These are phyloP conservation scores for Bombus waltoni DNA, from an alignment of 1,140 invertebrate species.

Conservation along the genomic window DNA sequence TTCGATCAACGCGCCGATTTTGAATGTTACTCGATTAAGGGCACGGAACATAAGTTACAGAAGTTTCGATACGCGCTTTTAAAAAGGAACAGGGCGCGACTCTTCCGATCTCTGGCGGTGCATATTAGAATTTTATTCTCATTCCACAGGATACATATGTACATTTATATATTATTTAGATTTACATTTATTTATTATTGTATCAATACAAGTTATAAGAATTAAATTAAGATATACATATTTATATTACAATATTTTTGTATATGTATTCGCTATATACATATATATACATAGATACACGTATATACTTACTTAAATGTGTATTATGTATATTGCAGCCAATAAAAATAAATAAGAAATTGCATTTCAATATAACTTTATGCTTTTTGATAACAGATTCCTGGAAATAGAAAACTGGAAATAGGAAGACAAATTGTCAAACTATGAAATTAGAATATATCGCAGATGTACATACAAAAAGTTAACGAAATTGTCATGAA, in stretches of 20 bases:
- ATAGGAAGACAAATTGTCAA: constrained; percentile 1
- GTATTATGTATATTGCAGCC: background rate
- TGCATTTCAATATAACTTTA: background rate
- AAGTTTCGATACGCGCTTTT: background rate
- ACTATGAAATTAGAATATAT: constrained; percentile 27
- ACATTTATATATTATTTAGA: background rate
- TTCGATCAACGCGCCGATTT: background rate
- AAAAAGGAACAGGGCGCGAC: background rate
- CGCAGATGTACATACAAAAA: constrained; percentile 35
- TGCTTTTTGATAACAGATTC: constrained; percentile 29
- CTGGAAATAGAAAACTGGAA: background rate
- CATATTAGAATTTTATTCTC: background rate
- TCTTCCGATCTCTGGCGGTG: constrained; percentile 9
- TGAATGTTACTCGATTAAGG: background rate
- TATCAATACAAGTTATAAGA: background rate
- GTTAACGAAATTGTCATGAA: background rate
- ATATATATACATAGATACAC: too few relatives aligned
- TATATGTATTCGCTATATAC: too few relatives aligned
- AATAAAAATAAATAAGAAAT: background rate
- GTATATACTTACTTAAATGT: background rate
- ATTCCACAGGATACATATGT: background rate
- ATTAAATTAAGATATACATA: too few relatives aligned
- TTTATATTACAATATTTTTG: too few relatives aligned
- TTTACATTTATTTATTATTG: background rate
- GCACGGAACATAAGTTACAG: background rate